Evolutionary conservation across 2,888 invertebrate species (phyloP).

Genomic region (Mimumesa dahlbomi): DNA sequence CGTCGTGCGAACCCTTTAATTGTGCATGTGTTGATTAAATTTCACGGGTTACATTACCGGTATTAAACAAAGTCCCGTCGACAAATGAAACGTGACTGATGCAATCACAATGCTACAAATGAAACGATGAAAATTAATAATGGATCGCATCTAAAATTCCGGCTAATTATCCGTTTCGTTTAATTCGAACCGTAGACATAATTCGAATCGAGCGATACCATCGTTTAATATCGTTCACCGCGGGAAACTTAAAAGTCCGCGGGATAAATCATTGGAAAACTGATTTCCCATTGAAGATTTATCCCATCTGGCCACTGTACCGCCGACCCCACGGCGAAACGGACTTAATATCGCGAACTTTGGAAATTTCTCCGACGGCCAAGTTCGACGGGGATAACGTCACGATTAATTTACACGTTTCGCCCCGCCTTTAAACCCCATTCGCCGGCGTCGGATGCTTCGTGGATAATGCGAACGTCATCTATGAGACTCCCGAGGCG

Average conservation of each 20-base stretch:
- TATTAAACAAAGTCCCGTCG: not conserved
- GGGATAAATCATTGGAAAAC: conserved; percentile 7
- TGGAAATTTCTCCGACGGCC: conserved; percentile 5
- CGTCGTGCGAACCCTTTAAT: too few species aligned
- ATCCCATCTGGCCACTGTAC: not conserved
- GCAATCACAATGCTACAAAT: not conserved
- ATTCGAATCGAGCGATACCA: too few species aligned
- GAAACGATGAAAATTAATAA: not conserved
- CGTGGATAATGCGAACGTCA: conserved; percentile 38
- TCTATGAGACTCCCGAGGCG: conserved; percentile 21
- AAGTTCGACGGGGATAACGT: conserved; percentile 30
- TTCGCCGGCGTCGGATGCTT: not conserved
- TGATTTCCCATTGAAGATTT: conserved; percentile 14
- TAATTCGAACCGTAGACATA: too few species aligned
- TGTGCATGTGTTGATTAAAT: not conserved
- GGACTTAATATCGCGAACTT: conserved; percentile 13
- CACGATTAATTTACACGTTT: conserved; percentile 43
- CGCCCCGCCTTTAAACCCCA: not conserved
- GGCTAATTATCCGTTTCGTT: too few species aligned
- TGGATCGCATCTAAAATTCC: too few species aligned
- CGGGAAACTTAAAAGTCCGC: not conserved
- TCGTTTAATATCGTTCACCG: too few species aligned
- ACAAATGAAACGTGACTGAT: not conserved
- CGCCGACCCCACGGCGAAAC: not conserved
- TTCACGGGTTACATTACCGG: not conserved